These are phyloP conservation scores for Rhaphigaster nebulosa DNA, from an alignment of 2,888 invertebrate genomes.

Conservation along the genomic window DNA sequence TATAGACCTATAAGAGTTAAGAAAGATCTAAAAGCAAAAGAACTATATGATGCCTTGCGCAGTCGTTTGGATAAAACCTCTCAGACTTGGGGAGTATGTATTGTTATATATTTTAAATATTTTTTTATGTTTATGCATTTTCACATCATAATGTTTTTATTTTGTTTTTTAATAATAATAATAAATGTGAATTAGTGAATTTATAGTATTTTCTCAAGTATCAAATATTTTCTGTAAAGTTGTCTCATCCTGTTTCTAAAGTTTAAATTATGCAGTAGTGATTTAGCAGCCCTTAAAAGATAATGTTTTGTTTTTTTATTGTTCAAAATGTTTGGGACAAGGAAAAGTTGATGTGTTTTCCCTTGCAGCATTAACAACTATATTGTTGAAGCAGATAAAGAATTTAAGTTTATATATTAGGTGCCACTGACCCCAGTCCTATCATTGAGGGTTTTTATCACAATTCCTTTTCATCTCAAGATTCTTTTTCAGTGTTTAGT, in stretches of 20 bases:
- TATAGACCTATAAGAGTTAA: conserved; percentile 63
- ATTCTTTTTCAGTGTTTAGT: too few species aligned
- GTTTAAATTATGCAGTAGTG: background rate
- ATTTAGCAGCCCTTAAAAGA: background rate
- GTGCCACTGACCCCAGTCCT: too few species aligned
- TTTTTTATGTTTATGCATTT: background rate
- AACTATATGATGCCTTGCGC: conserved; percentile 62
- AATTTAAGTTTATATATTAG: too few species aligned
- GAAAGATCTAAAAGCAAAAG: conserved; percentile 64
- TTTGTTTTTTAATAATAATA: too few species aligned
- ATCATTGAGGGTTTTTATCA: too few species aligned
- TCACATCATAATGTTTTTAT: background rate
- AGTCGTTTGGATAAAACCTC: conserved; percentile 67
- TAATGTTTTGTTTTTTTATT: background rate
- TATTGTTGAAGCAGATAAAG: too few species aligned
- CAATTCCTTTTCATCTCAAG: too few species aligned
- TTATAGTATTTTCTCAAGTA: too few species aligned
- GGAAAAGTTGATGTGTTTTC: background rate
- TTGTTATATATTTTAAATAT: background rate
- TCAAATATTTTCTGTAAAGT: background rate
- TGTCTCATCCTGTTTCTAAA: background rate
- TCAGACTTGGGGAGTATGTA: conserved; percentile 72
- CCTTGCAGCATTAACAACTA: background rate
- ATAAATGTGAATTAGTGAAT: background rate
- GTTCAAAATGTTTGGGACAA: background rate